A percentile compares a stretch with the other conserved stretches of the same genome.
Evolutionary conservation across 2,888 invertebrate species (phyloP).

Genomic region (Microplitis manilae): DNA sequence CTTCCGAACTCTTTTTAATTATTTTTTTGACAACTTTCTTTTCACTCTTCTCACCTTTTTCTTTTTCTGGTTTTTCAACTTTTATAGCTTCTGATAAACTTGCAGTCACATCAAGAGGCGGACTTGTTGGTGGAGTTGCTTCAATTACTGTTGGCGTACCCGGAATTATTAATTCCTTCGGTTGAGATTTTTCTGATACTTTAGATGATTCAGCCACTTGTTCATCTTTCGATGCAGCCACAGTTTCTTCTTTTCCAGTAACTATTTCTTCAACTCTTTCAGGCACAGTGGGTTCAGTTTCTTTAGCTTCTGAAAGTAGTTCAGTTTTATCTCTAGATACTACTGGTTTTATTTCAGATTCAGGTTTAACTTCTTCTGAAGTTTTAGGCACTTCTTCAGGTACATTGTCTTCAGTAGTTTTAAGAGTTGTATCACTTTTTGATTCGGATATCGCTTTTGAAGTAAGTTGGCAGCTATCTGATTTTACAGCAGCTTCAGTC

Average conservation of each 20-base stretch:
- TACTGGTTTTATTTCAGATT: slow-evolving; percentile 26
- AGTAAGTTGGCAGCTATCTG: slow-evolving; percentile 41
- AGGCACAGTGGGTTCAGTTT: slow-evolving; percentile 20
- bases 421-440: background rate
- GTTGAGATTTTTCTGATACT: slow-evolving; percentile 55
- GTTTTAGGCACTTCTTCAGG: slow-evolving; percentile 17
- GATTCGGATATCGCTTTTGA: slow-evolving; percentile 12
- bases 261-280: background rate
- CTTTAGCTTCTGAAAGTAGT: slow-evolving; percentile 1
- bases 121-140: slow-evolving; percentile 62
- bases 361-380: slow-evolving; percentile 20
- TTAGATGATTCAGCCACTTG: slow-evolving; percentile 45
- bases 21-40: slow-evolving; percentile 52
- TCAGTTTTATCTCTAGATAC: slow-evolving; percentile 1
- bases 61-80: slow-evolving; percentile 42
- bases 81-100: slow-evolving; percentile 33
- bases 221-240: background rate
- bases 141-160: slow-evolving; percentile 61
- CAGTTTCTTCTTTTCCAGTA: slow-evolving; percentile 8
- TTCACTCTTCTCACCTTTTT: slow-evolving; percentile 33
- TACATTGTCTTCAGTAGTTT: slow-evolving; percentile 31
- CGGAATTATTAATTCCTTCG: slow-evolving; percentile 58
- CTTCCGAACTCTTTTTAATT: slow-evolving; percentile 53
- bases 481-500: slow-evolving; percentile 30
- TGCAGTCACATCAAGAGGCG: slow-evolving; percentile 51